These are phyloP conservation scores for Belonocnema kinseyi DNA, from an alignment of 1,140 invertebrate species.

Conservation along the genomic window DNA sequence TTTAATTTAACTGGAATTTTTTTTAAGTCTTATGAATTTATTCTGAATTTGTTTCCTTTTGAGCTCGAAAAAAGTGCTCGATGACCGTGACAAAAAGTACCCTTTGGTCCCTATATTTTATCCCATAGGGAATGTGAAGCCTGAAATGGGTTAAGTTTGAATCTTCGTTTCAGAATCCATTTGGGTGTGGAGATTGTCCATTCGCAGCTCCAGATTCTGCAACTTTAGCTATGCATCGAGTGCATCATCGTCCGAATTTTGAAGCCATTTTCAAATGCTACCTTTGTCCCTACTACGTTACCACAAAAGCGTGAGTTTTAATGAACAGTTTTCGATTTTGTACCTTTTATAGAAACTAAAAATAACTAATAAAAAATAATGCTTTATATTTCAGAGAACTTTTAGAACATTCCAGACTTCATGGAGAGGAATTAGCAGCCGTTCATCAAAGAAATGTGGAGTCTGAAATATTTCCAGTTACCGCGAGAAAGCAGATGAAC, in stretches of 20 bases:
- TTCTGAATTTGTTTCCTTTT: too few species aligned
- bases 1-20: too few species aligned
- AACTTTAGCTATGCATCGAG: slow-evolving; percentile 82
- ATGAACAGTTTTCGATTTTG: background rate
- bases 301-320: slow-evolving; percentile 75
- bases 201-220: slow-evolving; percentile 81
- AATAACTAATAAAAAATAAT: background rate
- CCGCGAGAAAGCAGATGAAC: slow-evolving; percentile 38
- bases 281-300: slow-evolving; percentile 87
- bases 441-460: slow-evolving; percentile 66
- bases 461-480: slow-evolving; percentile 45
- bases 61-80: too few species aligned
- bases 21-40: too few species aligned
- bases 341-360: background rate
- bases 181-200: slow-evolving; percentile 84
- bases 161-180: slow-evolving; percentile 49
- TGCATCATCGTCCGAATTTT: slow-evolving; percentile 83
- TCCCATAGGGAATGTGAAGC: too few species aligned
- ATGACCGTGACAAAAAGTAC: too few species aligned
- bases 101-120: too few species aligned
- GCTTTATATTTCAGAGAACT: slow-evolving; percentile 61
- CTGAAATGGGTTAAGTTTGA: background rate
- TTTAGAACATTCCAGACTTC: slow-evolving; percentile 67
- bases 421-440: slow-evolving; percentile 68
- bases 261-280: slow-evolving; percentile 87